phyloP scores from a whole-genome alignment of 2,797 vertebrate species.

The Poliocrania exsul region DNA sequence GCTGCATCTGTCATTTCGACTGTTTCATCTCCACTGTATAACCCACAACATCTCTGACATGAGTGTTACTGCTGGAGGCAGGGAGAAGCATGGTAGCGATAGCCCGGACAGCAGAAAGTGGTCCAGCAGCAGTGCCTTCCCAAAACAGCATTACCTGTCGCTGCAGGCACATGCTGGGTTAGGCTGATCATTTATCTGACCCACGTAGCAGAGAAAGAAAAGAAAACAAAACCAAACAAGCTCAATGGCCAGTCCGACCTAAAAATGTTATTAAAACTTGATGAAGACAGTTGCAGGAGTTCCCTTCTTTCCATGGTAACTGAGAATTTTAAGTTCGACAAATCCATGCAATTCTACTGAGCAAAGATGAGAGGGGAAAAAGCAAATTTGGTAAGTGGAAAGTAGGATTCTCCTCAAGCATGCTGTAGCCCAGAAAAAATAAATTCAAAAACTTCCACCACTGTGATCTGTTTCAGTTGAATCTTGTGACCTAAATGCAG shows the following conservation, averaged over 20 bases:
- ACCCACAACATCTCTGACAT: not conserved
- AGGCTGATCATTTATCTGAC: not conserved
- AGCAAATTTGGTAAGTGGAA: not conserved
- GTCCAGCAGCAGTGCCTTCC: not conserved
- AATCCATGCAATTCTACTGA: not conserved
- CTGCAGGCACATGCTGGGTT: not conserved
- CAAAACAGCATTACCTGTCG: not conserved
- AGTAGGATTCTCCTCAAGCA: not conserved
- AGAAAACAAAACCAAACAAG: not conserved
- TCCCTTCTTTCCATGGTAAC: not conserved
- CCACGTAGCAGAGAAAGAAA: rapidly evolving
- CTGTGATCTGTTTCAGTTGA: not conserved
- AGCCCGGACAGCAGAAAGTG: not conserved
- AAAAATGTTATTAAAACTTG: not conserved
- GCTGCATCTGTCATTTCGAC: not conserved
- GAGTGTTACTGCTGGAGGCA: not conserved
- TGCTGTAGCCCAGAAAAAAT: not conserved
- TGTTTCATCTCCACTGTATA: not conserved
- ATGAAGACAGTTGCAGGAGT: not conserved
- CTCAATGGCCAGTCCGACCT: not conserved
- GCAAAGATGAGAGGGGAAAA: not conserved
- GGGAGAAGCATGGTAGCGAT: not conserved
- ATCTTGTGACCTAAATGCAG: not conserved
- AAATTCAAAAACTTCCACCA: not conserved
- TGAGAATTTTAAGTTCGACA: not conserved